Evolutionary conservation across 2,888 invertebrate species (phyloP), one percentile per base, ranked within the genome.

Genomic region (Catocala nupta): DNA sequence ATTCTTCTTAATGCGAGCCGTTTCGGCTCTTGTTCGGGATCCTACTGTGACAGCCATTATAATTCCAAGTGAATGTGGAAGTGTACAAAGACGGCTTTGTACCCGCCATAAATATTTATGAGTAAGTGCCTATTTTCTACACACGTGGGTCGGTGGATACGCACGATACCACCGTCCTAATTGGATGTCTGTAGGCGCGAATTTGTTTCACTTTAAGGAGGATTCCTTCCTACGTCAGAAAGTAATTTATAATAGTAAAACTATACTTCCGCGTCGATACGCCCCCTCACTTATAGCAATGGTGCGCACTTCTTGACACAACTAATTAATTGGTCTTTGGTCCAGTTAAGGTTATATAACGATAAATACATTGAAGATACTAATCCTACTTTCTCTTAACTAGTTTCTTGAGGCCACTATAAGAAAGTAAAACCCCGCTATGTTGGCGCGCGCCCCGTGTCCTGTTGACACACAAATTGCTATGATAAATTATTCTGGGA

Each of bases 391-490:
- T 94, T 93, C 93, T 92, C 93, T 90, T 89, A 91, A 92, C 92
- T 92, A 90, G 91, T 92, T 92, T 92, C 89, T 90, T 89, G 89
- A 87, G 90, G 92, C 91, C 89, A 90, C 88, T 87, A 85, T 85
- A 91, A 91, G 94, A 94, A 94, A 94, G 93, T 93, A 93, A 93
- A 94, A 93, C 92, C 89, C 92, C 91, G 91, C 92, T 91, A 91
- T 89, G 90, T 89, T 85, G 81, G 88, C 87, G 89, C 89, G 89
- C 88, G 89, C 88, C 90, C 86, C 85, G 91, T 90, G 92, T 92
- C 93, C 93, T 92, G 93, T 88, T 93, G 90, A 92, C 93, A 93
- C 86, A 92, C 90, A 92, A 90, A 88, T 89, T 85, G 86, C 78
- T 82, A 85, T 89, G 86, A 87, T 91, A 88, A 88, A 88, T 88